phyloP scores from a whole-genome alignment of 1,140 invertebrate species.

The Euura saliciscinereae region DNA sequence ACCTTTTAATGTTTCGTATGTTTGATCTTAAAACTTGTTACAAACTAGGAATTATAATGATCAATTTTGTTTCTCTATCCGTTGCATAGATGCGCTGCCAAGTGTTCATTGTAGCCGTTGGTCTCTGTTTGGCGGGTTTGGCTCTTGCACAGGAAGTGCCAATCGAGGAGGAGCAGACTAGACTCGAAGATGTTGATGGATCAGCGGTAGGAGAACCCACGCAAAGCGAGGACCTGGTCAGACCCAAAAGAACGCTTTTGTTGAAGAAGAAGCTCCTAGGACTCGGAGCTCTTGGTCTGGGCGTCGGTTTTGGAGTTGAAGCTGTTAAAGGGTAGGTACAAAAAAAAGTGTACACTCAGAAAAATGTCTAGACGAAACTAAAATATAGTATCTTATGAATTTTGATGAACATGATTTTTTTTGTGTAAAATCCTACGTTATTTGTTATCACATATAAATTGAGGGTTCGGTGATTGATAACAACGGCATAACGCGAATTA shows the following conservation, averaged over 20 bases:
- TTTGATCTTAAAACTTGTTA: too few relatives aligned
- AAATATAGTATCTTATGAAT: too few relatives aligned
- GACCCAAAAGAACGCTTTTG: slow-evolving; percentile 23
- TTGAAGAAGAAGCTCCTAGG: slow-evolving; percentile 24
- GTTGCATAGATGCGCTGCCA: slow-evolving; percentile 1
- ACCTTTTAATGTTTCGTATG: too few relatives aligned
- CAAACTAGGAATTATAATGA: not conserved
- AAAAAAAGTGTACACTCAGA: too few relatives aligned
- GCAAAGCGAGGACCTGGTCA: not conserved
- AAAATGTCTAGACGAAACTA: too few relatives aligned
- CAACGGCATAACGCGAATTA: too few relatives aligned
- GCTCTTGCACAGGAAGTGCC: not conserved
- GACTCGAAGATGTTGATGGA: not conserved
- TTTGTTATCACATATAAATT: too few relatives aligned
- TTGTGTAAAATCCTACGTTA: too few relatives aligned
- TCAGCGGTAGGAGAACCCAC: not conserved
- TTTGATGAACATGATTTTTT: too few relatives aligned
- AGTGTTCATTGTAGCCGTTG: not conserved
- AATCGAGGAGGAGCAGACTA: not conserved
- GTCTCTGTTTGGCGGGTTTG: not conserved
- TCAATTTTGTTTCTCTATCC: not conserved
- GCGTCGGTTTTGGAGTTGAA: slow-evolving; percentile 22
- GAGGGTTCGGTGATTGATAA: too few relatives aligned
- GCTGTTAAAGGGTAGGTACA: slow-evolving; percentile 25
- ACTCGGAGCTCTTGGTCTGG: slow-evolving; percentile 23